Percentiles rank a stretch among this genome's conserved stretches.
These are phyloP conservation scores for Trochalopteron elliotii DNA, from an alignment of 2,113 vertebrate species.

Conservation along the genomic window DNA sequence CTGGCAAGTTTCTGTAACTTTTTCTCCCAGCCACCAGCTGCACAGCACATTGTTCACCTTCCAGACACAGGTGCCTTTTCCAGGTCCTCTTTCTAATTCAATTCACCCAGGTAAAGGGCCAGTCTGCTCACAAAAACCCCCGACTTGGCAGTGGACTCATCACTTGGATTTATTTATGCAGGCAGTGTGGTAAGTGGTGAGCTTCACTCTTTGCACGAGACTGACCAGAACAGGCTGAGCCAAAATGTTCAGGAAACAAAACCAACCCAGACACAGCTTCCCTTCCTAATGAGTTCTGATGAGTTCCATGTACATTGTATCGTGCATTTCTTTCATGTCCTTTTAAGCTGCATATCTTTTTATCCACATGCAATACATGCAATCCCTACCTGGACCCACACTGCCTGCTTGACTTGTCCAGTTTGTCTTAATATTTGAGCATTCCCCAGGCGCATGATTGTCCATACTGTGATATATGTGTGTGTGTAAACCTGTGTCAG, in stretches of 20 bases:
- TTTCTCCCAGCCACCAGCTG: background rate
- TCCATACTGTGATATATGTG: background rate
- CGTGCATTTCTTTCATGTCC: background rate
- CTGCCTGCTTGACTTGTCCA: background rate
- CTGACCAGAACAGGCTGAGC: background rate
- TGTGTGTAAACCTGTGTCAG: background rate
- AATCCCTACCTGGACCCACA: background rate
- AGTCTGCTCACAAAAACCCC: background rate
- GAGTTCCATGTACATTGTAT: fast-evolving
- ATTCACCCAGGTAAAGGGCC: background rate
- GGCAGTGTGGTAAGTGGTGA: background rate
- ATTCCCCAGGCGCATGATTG: background rate
- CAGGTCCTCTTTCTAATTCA: background rate
- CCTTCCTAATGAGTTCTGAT: background rate
- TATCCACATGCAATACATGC: background rate
- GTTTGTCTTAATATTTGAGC: background rate
- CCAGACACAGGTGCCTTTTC: background rate
- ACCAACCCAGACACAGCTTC: background rate
- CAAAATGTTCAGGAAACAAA: background rate
- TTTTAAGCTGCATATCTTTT: background rate
- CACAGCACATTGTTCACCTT: background rate
- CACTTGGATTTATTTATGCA: background rate
- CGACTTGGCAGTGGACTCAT: background rate
- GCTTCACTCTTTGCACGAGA: background rate
- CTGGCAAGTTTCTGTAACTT: background rate